Evolutionary conservation across 2,888 invertebrate genomes (phyloP).

Genomic region (Lycaena phlaeas): DNA sequence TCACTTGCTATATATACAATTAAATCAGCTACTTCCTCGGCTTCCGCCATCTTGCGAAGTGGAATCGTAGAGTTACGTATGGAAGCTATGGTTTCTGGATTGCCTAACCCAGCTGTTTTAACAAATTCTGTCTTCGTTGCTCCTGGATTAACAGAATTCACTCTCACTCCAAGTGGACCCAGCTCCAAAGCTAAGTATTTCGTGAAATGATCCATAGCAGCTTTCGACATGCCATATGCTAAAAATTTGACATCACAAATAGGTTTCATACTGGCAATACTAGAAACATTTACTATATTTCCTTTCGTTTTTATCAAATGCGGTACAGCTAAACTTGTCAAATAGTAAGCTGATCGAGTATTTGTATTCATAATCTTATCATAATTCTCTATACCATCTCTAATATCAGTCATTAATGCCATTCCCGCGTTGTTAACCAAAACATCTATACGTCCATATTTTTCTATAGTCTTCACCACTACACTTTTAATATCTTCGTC

Average conservation of each 20-base stretch:
- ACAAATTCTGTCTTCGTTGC: slow-evolving; percentile 80
- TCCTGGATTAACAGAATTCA: slow-evolving; percentile 94
- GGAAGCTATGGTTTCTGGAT: slow-evolving; percentile 64
- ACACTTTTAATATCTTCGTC: slow-evolving; percentile 78
- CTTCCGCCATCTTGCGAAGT: slow-evolving; percentile 85
- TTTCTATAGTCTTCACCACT: slow-evolving; percentile 76
- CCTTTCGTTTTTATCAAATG: slow-evolving; percentile 85
- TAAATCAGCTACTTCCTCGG: slow-evolving; percentile 90
- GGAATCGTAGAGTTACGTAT: slow-evolving; percentile 85
- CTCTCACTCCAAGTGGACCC: slow-evolving; percentile 82
- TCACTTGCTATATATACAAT: slow-evolving; percentile 93
- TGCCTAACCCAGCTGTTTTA: slow-evolving; percentile 78
- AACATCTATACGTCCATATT: slow-evolving; percentile 81
- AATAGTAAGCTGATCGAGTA: slow-evolving; percentile 81
- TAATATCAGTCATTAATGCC: slow-evolving; percentile 81
- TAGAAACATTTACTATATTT: slow-evolving; percentile 93
- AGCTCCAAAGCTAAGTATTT: slow-evolving; percentile 89
- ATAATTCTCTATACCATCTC: slow-evolving; percentile 85
- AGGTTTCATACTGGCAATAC: slow-evolving; percentile 83
- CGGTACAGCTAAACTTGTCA: slow-evolving; percentile 88
- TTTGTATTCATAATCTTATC: slow-evolving; percentile 90
- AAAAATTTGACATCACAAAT: slow-evolving; percentile 78
- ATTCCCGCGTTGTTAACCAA: slow-evolving; percentile 91
- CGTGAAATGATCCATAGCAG: slow-evolving; percentile 94
- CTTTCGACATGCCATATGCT: slow-evolving; percentile 93